These are phyloP conservation scores for Microtus montanus DNA, from an alignment of 2,113 vertebrate genomes.

Conservation along the genomic window DNA sequence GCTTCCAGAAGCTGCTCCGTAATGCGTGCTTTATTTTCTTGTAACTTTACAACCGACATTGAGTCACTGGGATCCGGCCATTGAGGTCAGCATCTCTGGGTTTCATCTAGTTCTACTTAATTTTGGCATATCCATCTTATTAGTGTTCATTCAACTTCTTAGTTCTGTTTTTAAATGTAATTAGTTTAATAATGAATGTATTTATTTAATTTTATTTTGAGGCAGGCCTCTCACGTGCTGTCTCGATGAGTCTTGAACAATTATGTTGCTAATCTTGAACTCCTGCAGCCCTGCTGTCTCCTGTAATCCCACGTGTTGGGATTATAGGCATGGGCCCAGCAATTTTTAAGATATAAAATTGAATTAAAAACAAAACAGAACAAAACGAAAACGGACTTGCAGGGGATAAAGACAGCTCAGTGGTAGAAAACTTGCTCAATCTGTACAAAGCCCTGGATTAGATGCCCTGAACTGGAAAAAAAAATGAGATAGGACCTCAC, in stretches of 20 bases:
- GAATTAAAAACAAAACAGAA: neutral
- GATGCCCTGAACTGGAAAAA: neutral
- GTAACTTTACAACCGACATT: neutral
- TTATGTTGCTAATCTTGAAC: neutral
- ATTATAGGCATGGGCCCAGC: neutral
- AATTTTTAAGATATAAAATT: conserved; percentile 19
- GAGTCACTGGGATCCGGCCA: neutral
- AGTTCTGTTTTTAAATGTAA: neutral
- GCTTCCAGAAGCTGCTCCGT: neutral
- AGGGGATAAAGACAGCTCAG: neutral
- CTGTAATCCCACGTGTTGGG: neutral
- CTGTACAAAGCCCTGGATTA: neutral
- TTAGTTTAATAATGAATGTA: neutral
- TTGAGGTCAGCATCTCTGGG: neutral
- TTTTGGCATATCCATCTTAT: neutral
- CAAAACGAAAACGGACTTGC: neutral
- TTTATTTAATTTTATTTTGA: neutral
- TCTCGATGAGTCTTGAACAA: neutral
- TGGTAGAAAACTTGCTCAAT: neutral
- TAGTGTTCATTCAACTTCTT: neutral
- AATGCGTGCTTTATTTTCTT: neutral
- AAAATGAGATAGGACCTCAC: neutral
- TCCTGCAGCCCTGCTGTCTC: neutral
- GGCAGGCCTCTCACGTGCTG: neutral
- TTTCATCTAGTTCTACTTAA: neutral